A percentile compares a stretch with the other conserved stretches of the same genome.
phyloP scores from a whole-genome alignment of 2,888 invertebrate genomes.

The Mesochorus sp. region DNA sequence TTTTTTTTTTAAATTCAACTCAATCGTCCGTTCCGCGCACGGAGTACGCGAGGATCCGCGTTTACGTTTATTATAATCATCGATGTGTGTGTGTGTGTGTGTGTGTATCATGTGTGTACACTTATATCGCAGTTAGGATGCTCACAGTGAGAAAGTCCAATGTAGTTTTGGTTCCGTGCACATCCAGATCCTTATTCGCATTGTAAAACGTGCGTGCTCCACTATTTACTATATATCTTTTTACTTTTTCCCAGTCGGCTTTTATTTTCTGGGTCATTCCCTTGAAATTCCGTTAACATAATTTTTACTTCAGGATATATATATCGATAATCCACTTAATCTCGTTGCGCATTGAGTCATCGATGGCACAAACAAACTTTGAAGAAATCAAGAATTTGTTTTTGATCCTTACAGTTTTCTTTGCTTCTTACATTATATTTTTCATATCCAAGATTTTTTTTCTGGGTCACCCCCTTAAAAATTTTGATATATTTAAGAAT shows the following conservation, averaged over 20 bases:
- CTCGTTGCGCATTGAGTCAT: too few relatives aligned
- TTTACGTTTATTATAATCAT: not conserved
- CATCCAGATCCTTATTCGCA: constrained; percentile 77
- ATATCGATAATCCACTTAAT: not conserved
- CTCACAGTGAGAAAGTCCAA: constrained; percentile 76
- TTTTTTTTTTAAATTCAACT: constrained; percentile 27
- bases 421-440: too few relatives aligned
- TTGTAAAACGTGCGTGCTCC: constrained; percentile 70
- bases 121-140: constrained; percentile 36
- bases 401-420: too few relatives aligned
- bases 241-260: constrained; percentile 78
- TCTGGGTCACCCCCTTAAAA: too few relatives aligned
- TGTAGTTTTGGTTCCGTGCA: constrained; percentile 79
- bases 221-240: constrained; percentile 73
- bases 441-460: too few relatives aligned
- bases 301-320: constrained; percentile 2
- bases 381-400: too few relatives aligned
- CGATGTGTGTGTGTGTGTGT: not conserved
- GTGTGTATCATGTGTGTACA: not conserved
- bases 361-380: too few relatives aligned
- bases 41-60: constrained; percentile 24
- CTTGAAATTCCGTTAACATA: constrained; percentile 64
- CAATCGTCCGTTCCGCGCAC: constrained; percentile 54
- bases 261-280: constrained; percentile 78
- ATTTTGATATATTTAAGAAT: too few relatives aligned